Conservation (phyloP, 1,140 invertebrate species). For the Drosophila kohkoa region DNA sequence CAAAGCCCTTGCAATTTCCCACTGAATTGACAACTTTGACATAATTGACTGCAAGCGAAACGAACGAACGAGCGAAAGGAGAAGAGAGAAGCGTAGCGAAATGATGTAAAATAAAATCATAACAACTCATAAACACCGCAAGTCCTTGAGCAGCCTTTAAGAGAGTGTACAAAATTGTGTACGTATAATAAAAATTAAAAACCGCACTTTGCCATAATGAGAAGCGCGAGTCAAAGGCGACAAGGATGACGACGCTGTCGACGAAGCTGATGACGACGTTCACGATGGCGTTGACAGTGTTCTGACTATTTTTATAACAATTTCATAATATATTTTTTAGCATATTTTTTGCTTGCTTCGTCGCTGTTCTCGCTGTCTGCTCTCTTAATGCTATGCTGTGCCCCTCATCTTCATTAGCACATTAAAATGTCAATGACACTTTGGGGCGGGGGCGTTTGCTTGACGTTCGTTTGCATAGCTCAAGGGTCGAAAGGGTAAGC, state of each 20-base stretch:
- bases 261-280: conserved; percentile 20
- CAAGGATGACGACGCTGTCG: conserved; percentile 10
- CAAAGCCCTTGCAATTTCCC: conserved; percentile 63
- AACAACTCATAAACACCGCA: conserved; percentile 76
- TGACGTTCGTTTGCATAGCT: conserved; percentile 8
- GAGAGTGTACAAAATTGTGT: conserved; percentile 18
- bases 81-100: conserved; percentile 17
- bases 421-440: conserved; percentile 84
- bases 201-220: conserved; percentile 53
- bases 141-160: conserved; percentile 62
- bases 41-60: conserved; percentile 75
- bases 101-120: conserved; percentile 64
- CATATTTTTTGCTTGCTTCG: conserved; percentile 43
- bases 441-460: conserved; percentile 40
- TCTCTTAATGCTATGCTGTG: conserved; percentile 34
- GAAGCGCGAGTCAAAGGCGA: conserved; percentile 63
- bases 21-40: conserved; percentile 81
- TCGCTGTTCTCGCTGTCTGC: background rate
- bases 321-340: conserved; percentile 75
- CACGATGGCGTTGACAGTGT: conserved; percentile 12
- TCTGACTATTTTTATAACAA: conserved; percentile 79
- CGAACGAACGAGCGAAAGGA: conserved; percentile 13
- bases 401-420: conserved; percentile 81
- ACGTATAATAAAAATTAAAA: conserved; percentile 56
- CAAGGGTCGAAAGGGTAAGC: conserved; percentile 68